Base-by-base conservation (phyloP, 2,113 vertebrate genomes). In the Upupa epops region DNA sequence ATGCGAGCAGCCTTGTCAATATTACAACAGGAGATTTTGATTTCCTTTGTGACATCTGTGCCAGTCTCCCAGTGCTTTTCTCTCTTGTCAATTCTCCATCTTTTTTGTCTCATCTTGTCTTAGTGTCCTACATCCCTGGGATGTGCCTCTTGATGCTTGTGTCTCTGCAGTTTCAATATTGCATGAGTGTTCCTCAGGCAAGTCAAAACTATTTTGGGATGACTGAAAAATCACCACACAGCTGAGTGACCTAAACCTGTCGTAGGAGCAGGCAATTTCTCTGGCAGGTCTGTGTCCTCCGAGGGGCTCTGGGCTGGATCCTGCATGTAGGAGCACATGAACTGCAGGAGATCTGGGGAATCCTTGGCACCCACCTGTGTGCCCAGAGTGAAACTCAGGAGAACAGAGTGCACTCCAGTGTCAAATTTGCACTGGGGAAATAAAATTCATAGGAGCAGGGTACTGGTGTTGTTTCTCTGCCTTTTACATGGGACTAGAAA, bases 171-270 rank as follows among this genome's bases (percentile, higher is more conserved):
- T 68, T 77, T 74, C 73, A 78, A 7, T 92, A 86, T 77, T 89
- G 52, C 60, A 20, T 0, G 2, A 66, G 14, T 1, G 0, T 68
- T 96, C 79, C 72, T 91, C 73, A 51, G 83, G 90, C 93, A 90
- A 88, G 70, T 46, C 5, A 6, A 15, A 84, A 34, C 79, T 93
- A 88, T 94, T 95, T 88, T 93, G 77, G 80, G 94, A 88, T 83
- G 83, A 68, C 86, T 88, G 90, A 77, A 91, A 94, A 74, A 45
- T 1, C 40, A 2, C 63, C 87, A 9, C 61, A 52, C 42, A 72
- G 66, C 84, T 87, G 68, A 65, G 74, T 84, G 89, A 71, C 72
- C 91, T 83, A 84, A 65, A 76, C 73, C 63, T 58, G 0, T 46
- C 61, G 66, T 46, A 9, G 11, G 51, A 11, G 61, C 90, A 73